Conservation (phyloP, 1,140 invertebrate species). For the Carposina sasakii region DNA sequence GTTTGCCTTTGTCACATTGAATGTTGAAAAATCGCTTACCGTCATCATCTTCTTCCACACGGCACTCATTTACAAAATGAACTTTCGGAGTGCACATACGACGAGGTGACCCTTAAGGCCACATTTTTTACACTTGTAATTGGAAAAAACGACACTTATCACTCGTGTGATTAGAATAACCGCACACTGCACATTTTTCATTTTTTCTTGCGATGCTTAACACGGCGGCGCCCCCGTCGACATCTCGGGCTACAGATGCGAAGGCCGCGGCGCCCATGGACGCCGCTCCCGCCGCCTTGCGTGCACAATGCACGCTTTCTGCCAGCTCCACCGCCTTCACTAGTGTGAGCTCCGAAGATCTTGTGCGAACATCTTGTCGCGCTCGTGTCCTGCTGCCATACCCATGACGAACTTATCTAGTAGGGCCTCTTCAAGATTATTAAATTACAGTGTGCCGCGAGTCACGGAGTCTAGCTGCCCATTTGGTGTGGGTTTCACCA, state of each 20-base stretch:
- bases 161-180: not conserved
- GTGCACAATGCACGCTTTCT: not conserved
- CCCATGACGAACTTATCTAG: slow-evolving; percentile 1
- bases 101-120: slow-evolving; percentile 5
- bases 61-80: slow-evolving; percentile 6
- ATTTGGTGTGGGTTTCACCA: slow-evolving; percentile 3
- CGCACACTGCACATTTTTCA: not conserved
- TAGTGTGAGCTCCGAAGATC: not conserved
- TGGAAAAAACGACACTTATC: slow-evolving; percentile 3
- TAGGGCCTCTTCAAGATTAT: not conserved
- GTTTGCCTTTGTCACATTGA: slow-evolving; percentile 2
- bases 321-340: not conserved
- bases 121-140: slow-evolving; percentile 11
- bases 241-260: not conserved
- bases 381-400: not conserved
- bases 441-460: not conserved
- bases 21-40: slow-evolving; percentile 10
- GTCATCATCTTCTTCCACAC: slow-evolving; percentile 5
- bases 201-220: not conserved
- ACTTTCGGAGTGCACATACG: slow-evolving; percentile 11
- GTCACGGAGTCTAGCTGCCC: slow-evolving; percentile 3
- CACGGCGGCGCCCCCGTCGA: not conserved
- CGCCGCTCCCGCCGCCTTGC: not conserved
- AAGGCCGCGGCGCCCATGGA: not conserved
- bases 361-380: not conserved